Conservation (phyloP, 1,140 invertebrate genomes). For the Tetranychus cinnabarinus region DNA sequence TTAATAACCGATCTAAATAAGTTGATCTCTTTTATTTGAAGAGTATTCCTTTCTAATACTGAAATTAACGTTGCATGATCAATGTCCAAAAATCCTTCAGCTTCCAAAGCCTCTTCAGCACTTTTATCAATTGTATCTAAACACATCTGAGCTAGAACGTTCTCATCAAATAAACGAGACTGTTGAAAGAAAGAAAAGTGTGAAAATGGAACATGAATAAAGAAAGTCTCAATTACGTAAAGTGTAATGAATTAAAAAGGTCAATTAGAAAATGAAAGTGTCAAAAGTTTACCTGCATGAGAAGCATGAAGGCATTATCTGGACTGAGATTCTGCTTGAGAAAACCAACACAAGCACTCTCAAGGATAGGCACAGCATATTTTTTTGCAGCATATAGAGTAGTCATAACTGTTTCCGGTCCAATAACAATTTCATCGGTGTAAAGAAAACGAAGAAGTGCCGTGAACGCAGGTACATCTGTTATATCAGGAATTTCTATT, state of each 20-base stretch:
- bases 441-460: conserved; percentile 48
- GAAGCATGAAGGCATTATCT: conserved; percentile 61
- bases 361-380: conserved; percentile 55
- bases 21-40: conserved; percentile 53
- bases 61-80: conserved; percentile 54
- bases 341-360: conserved; percentile 62
- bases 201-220: not conserved
- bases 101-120: conserved; percentile 49
- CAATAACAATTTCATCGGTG: conserved; percentile 60
- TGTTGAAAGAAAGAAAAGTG: conserved; percentile 5
- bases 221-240: too few species aligned
- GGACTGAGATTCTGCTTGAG: conserved; percentile 48
- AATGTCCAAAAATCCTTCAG: conserved; percentile 68
- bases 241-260: not conserved
- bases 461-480: conserved; percentile 46
- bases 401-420: conserved; percentile 63
- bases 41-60: conserved; percentile 54
- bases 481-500: conserved; percentile 56
- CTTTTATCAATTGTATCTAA: conserved; percentile 65
- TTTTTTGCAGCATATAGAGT: conserved; percentile 66
- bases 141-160: conserved; percentile 45
- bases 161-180: conserved; percentile 57
- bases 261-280: not conserved
- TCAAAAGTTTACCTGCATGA: conserved; percentile 29
- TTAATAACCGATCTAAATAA: conserved; percentile 41